A percentile compares a stretch with the other conserved stretches of the same genome.
phyloP scores from a whole-genome alignment of 2,113 vertebrate species.

The Podarcis raffonei region DNA sequence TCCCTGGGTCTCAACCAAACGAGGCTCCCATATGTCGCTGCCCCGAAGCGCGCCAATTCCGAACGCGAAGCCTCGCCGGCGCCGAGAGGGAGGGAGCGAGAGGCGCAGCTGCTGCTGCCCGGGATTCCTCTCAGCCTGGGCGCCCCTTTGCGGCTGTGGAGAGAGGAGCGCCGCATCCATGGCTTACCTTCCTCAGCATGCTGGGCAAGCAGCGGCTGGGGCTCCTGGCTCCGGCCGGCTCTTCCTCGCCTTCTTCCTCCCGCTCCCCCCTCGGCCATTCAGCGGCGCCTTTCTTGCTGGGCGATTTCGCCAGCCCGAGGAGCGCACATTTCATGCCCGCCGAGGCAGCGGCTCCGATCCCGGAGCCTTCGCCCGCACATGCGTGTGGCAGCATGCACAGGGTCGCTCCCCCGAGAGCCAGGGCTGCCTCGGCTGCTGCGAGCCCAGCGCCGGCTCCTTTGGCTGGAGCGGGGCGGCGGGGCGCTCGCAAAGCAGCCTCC shows the following conservation, averaged over 20 bases:
- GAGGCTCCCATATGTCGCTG: background rate
- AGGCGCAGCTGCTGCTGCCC: background rate
- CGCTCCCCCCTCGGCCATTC: background rate
- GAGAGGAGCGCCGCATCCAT: too few species aligned
- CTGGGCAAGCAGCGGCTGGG: slow-evolving; percentile 5
- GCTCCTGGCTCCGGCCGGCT: background rate
- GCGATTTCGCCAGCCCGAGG: slow-evolving; percentile 4
- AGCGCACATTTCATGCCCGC: slow-evolving; percentile 25
- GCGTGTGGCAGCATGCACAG: background rate
- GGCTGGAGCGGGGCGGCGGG: too few species aligned
- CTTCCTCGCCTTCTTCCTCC: background rate
- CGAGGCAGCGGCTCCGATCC: background rate
- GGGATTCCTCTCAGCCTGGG: background rate
- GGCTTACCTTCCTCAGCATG: slow-evolving; percentile 31
- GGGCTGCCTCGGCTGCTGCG: background rate
- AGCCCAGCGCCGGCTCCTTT: background rate
- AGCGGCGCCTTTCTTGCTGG: slow-evolving; percentile 1
- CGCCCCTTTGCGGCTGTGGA: background rate
- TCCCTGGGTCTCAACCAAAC: background rate
- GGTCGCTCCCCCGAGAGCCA: slow-evolving; percentile 11
- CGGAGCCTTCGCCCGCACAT: background rate
- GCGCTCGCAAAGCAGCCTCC: background rate
- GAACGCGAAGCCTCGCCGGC: background rate
- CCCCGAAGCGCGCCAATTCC: background rate
- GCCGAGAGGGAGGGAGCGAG: background rate